Evolutionary conservation across 2,888 invertebrate species (phyloP).

Genomic region (Pegoplata infirma): DNA sequence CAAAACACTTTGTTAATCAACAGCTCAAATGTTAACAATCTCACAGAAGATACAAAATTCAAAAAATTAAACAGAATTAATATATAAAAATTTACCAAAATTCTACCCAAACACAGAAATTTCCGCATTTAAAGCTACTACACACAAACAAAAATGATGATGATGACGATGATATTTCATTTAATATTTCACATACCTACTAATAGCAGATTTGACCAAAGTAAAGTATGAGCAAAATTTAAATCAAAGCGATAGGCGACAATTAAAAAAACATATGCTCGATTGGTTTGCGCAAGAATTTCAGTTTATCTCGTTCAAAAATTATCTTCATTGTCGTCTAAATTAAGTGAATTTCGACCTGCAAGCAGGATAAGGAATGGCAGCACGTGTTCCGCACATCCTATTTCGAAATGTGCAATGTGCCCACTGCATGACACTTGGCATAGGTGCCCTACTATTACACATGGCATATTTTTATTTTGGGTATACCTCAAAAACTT

Average conservation of each 20-base stretch:
- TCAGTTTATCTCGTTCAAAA: too few relatives aligned
- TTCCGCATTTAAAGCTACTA: slow-evolving; percentile 10
- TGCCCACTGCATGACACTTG: too few relatives aligned
- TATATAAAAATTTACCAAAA: background rate
- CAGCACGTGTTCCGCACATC: too few relatives aligned
- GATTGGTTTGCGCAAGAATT: too few relatives aligned
- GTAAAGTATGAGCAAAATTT: background rate
- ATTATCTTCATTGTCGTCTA: too few relatives aligned
- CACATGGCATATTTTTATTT: too few relatives aligned
- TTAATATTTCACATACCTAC: background rate
- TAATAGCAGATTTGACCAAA: slow-evolving; percentile 1
- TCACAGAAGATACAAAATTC: background rate
- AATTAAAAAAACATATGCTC: too few relatives aligned
- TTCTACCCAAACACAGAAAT: slow-evolving; percentile 18
- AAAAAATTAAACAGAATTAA: background rate
- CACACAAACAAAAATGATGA: slow-evolving; percentile 1
- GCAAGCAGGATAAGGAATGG: too few relatives aligned
- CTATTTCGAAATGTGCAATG: too few relatives aligned
- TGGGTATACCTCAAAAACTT: too few relatives aligned
- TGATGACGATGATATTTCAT: slow-evolving; percentile 13
- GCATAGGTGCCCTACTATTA: too few relatives aligned
- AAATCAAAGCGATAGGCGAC: background rate
- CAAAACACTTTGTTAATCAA: slow-evolving; percentile 23
- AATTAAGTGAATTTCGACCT: too few relatives aligned
- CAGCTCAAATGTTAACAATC: slow-evolving; percentile 15